Evolutionary conservation across 2,113 vertebrate genomes (phyloP).

Genomic region (Scytalopus superciliaris): DNA sequence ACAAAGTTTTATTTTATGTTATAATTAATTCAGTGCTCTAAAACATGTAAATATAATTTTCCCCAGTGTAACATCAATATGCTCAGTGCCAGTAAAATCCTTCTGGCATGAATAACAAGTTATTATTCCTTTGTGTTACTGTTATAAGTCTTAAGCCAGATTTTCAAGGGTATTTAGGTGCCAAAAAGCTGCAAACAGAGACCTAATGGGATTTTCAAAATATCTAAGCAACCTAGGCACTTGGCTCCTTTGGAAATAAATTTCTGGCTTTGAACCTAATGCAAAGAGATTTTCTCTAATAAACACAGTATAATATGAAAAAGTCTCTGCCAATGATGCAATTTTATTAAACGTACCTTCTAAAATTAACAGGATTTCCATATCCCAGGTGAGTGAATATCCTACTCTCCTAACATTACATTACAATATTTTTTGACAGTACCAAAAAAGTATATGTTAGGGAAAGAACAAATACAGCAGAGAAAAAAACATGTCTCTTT

Average conservation of each 20-base stretch:
- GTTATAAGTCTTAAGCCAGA: slow-evolving; percentile 19
- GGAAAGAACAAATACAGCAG: background rate
- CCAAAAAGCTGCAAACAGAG: slow-evolving; percentile 12
- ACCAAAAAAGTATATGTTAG: background rate
- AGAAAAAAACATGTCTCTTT: background rate
- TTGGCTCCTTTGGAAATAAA: background rate
- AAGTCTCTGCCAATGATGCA: background rate
- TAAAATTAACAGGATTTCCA: slow-evolving; percentile 17
- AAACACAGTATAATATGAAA: background rate
- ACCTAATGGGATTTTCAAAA: slow-evolving; percentile 7
- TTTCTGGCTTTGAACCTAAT: slow-evolving; percentile 33
- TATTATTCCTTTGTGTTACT: slow-evolving; percentile 6
- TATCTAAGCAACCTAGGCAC: background rate
- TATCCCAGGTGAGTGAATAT: background rate
- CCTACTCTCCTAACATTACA: background rate
- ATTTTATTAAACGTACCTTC: background rate
- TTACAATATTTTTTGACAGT: background rate
- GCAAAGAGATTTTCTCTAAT: slow-evolving; percentile 19
- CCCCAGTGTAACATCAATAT: slow-evolving; percentile 28
- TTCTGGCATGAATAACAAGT: slow-evolving; percentile 39
- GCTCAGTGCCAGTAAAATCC: slow-evolving; percentile 30
- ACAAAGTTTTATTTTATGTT: slow-evolving; percentile 41
- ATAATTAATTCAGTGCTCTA: slow-evolving; percentile 42
- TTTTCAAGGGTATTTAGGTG: background rate
- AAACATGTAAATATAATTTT: slow-evolving; percentile 50